Base-by-base conservation (phyloP, 2,797 vertebrate genomes). In the Sylvia borin region DNA sequence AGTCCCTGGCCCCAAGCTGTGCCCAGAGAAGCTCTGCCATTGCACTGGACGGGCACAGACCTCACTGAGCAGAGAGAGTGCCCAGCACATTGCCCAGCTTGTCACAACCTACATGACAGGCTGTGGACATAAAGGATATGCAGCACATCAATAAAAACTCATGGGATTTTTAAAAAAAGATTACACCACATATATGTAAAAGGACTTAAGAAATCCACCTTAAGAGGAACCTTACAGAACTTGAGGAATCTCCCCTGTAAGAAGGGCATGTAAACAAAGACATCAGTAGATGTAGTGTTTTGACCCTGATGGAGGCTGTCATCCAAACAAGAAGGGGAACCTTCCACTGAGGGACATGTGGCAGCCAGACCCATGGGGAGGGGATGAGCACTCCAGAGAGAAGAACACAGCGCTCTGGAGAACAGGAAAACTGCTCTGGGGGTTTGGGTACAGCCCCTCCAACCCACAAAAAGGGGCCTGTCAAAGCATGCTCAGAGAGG, bases 251-350 rank as follows among this genome's bases (percentile, higher is more conserved):
- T 92, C 65, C 89, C 88, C 90, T 83, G n/a, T 43, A 67, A 53
- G 55, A 93, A 75, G 71, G 77, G 51, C 38, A 42, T 87, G 93
- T 96, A 95, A 96, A 96, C 96, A 77, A 88, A 81, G 85, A 92
- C 74, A 9, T 70, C 77, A 58, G 85, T 21, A 91, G 82, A 90
- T 76, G 90, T 72, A 95, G 94, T 92, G 94, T 79, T 96, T 66
- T 57, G 70, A 92, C 88, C 88, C 61, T 87, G 88, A 89, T 22
- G 82, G 87, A 93, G 74, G 48, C 76, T 43, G 29, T 22, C 24
- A 0, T 19, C 70, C 60, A 45, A 75, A 65, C 29, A 26, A 43
- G 25, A 47, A 42, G 26, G 38, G 85, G 60, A 84, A 48, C 12
- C 4, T 27, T 47, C 43, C 4, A 11, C 53, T 31, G 32, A 67